phyloP scores from a whole-genome alignment of 2,797 vertebrate genomes.

The Ambastaia sidthimunki region DNA sequence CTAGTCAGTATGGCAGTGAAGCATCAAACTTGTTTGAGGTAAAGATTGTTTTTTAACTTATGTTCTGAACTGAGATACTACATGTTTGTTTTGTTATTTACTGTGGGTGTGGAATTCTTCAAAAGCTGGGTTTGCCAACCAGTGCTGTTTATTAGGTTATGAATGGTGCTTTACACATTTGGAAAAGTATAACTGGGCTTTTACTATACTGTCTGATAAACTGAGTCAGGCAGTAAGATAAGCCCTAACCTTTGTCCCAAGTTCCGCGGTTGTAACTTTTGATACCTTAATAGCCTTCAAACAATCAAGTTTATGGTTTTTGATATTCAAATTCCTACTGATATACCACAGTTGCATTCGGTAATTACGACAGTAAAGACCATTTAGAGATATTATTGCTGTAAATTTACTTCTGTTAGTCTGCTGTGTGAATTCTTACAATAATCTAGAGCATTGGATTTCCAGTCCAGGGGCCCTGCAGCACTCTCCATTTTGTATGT shows the following conservation, averaged over 20 bases:
- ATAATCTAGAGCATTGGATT: background rate
- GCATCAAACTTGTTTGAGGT: constrained; percentile 96
- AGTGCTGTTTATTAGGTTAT: constrained; percentile 24
- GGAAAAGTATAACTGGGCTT: constrained; percentile 62
- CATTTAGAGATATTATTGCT: too few species aligned
- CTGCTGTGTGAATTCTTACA: constrained; percentile 20
- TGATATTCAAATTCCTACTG: constrained; percentile 4
- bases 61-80: too few species aligned
- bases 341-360: background rate
- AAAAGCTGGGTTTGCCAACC: constrained; percentile 29
- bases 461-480: too few species aligned
- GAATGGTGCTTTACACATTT: background rate
- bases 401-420: background rate
- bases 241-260: constrained; percentile 74
- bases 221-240: constrained; percentile 63
- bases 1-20: constrained; percentile 96
- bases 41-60: constrained; percentile 66
- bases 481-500: background rate
- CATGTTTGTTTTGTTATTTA: constrained; percentile 11
- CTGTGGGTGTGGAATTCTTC: constrained; percentile 10
- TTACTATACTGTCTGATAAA: constrained; percentile 55
- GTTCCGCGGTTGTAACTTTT: constrained; percentile 49
- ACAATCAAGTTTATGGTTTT: constrained; percentile 11
- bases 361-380: background rate
- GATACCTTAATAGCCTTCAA: constrained; percentile 64